These are phyloP conservation scores for Cheilosia grossa DNA, from an alignment of 2,888 invertebrate genomes.

Conservation along the genomic window DNA sequence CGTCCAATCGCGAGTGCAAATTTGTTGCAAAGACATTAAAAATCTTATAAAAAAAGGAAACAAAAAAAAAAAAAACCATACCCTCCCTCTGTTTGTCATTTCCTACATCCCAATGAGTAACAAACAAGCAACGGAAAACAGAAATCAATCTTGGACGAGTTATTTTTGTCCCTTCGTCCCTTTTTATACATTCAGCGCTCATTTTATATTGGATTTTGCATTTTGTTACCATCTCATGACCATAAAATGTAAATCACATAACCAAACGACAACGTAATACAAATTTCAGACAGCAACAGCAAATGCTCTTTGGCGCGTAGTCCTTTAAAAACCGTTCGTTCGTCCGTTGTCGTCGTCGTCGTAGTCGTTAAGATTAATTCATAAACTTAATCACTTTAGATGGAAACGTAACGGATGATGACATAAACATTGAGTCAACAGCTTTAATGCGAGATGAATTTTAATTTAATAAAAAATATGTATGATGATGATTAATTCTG, in stretches of 20 bases:
- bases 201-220: constrained; percentile 14
- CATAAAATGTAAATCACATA: constrained; percentile 18
- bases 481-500: constrained; percentile 1
- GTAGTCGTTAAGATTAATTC: constrained; percentile 22
- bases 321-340: neutral
- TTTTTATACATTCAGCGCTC: constrained; percentile 16
- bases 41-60: neutral
- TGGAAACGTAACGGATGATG: constrained; percentile 17
- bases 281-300: neutral
- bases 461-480: constrained; percentile 7
- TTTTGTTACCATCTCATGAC: constrained; percentile 21
- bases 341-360: neutral
- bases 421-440: constrained; percentile 21
- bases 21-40: constrained; percentile 20
- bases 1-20: neutral
- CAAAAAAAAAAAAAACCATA: neutral
- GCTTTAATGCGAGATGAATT: constrained; percentile 9
- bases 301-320: neutral
- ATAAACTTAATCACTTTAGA: constrained; percentile 25
- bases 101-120: neutral
- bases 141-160: neutral
- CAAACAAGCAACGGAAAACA: constrained; percentile 1
- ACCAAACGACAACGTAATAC: neutral
- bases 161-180: neutral
- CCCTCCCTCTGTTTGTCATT: neutral